Evolutionary conservation across 2,797 vertebrate species (phyloP), one percentile per base, ranked within the genome.

Genomic region (Aldrovandia affinis): DNA sequence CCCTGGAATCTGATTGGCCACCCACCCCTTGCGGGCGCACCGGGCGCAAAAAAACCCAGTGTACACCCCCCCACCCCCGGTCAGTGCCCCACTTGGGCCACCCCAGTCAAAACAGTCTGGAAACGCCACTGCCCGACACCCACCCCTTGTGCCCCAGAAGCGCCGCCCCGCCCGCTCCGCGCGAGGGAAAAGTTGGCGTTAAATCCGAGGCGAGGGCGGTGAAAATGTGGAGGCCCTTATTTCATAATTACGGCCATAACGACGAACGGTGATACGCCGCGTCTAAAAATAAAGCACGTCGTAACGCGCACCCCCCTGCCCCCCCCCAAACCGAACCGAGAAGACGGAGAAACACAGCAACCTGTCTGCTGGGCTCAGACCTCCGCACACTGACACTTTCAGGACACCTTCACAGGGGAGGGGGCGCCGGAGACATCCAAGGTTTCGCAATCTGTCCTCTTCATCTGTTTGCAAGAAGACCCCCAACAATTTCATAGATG

Each of bases 361-460:
- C 30, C 68, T 57, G 10, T 22, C 2, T 33, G 33, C 36, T 42
- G 8, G 28, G n/a, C 61, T 65, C n/a, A 57, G 61, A 36, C 2
- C n/a, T 57, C 33, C 52, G 73, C 36, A 79, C 52, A 57, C 50
- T 57, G 44, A 61, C 63, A 70, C 18, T 70, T 50, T 70, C 18
- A 82, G 81, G 81, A 82, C 59, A 82, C 61, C n/a, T 47, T 15
- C n/a, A 10, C 28, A 33, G 33, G 52, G 54, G 52, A 33, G 30
- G 42, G 28, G 79, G 30, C 8, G 78, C 70, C 78, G 50, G 78
- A 77, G 70, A 61, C 77, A 55, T 59, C 50, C 78, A n/a, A 55
- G 30, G 47, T 65, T 65, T 84, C 84, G 57, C 54, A 0, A 68
- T 42, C 86, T 89, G 88, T 86, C 85, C 83, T 54, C 52, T 42